Percentiles rank a stretch among this genome's conserved stretches.
Conservation (phyloP, 2,888 invertebrate species). For the Harpagoxenus sublaevis region DNA sequence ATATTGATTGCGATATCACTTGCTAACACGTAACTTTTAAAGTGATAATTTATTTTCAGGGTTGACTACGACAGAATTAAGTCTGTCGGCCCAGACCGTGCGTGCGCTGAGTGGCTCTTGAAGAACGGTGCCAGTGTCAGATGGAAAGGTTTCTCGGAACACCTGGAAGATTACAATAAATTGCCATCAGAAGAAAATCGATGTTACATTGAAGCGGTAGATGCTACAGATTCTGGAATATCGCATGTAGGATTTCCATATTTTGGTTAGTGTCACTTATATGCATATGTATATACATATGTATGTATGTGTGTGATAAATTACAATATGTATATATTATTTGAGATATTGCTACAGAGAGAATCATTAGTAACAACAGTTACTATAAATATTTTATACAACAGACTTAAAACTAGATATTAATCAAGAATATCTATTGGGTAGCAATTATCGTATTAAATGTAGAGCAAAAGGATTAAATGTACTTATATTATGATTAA, state of each 20-base stretch:
- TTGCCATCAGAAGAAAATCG: slow-evolving; percentile 89
- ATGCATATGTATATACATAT: neutral
- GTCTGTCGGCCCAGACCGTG: slow-evolving; percentile 94
- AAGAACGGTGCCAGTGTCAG: slow-evolving; percentile 95
- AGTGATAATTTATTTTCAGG: slow-evolving; percentile 76
- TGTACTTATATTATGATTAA: neutral
- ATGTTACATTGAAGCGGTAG: slow-evolving; percentile 89
- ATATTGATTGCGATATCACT: neutral
- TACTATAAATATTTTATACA: neutral
- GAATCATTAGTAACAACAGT: neutral
- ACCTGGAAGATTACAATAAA: slow-evolving; percentile 91
- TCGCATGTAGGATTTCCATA: slow-evolving; percentile 95
- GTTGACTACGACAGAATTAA: slow-evolving; percentile 90
- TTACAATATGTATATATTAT: neutral
- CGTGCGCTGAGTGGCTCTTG: slow-evolving; percentile 98
- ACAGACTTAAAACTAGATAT: neutral
- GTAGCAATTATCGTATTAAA: too few relatives aligned
- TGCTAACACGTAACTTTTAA: slow-evolving; percentile 1
- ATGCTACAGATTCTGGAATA: slow-evolving; percentile 93
- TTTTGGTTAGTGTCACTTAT: slow-evolving; percentile 88
- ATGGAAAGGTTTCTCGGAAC: slow-evolving; percentile 88
- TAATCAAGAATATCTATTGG: slow-evolving; percentile 4
- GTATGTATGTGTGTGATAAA: neutral
- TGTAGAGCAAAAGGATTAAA: neutral
- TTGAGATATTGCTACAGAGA: neutral